A percentile compares a stretch with the other conserved stretches of the same genome.
These are phyloP conservation scores for Zaprionus gabonicus DNA, from an alignment of 1,140 invertebrate species.

Conservation along the genomic window DNA sequence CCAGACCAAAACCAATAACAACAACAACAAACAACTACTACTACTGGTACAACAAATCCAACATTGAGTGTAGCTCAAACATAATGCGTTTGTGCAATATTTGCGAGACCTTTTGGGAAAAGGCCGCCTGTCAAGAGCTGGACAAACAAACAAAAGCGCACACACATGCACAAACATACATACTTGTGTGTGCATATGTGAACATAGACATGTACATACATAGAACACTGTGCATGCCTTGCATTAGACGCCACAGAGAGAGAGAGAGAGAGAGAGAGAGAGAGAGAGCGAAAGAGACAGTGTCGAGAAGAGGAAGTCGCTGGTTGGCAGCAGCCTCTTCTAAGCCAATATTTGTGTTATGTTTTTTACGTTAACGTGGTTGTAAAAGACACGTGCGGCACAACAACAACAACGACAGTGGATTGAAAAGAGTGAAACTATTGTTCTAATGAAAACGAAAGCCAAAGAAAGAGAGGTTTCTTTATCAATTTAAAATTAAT, in stretches of 20 bases:
- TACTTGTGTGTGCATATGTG: background rate
- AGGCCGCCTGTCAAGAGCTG: constrained; percentile 55
- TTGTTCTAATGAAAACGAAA: background rate
- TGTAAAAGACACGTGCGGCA: constrained; percentile 26
- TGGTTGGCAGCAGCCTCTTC: constrained; percentile 16
- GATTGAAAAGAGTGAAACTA: background rate
- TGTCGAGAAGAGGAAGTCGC: constrained; percentile 8
- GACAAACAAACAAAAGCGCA: constrained; percentile 53
- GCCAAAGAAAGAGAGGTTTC: background rate
- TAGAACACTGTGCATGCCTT: constrained; percentile 36
- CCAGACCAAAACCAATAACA: constrained; percentile 28
- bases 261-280: background rate
- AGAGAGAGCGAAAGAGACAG: constrained; percentile 2
- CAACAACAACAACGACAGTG: constrained; percentile 30
- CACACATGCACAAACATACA: background rate
- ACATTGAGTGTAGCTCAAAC: constrained; percentile 66
- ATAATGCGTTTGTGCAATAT: constrained; percentile 69
- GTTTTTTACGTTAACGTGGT: constrained; percentile 28
- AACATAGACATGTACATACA: background rate
- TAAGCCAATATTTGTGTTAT: constrained; percentile 45
- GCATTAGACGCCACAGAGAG: constrained; percentile 8
- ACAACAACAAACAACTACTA: background rate
- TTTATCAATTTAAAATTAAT: background rate
- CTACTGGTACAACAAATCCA: constrained; percentile 26
- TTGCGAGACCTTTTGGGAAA: constrained; percentile 60